A percentile compares a stretch with the other conserved stretches of the same genome.
These are phyloP conservation scores for Cyclina sinensis DNA, from an alignment of 1,140 invertebrate genomes.

Conservation along the genomic window DNA sequence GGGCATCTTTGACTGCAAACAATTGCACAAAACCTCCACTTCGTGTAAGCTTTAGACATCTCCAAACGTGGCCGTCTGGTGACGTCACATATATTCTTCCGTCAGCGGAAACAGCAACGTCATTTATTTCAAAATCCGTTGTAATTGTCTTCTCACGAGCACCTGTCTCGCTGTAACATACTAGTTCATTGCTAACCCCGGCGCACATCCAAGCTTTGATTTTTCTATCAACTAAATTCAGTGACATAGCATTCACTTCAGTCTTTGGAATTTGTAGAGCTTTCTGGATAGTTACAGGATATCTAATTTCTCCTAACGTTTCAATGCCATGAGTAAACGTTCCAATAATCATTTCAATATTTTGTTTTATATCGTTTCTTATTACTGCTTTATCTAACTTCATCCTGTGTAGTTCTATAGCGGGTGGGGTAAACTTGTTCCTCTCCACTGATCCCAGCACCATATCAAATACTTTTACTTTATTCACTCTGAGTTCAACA, in stretches of 20 bases:
- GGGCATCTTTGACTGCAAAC: constrained; percentile 19
- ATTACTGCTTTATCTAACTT: background rate
- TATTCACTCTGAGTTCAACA: background rate
- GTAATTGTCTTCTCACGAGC: background rate
- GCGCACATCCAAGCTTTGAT: background rate
- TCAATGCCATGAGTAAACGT: background rate
- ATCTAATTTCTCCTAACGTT: background rate
- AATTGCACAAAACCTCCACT: background rate
- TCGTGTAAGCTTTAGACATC: background rate
- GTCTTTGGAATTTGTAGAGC: background rate
- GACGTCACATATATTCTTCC: constrained; percentile 19
- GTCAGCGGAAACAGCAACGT: constrained; percentile 1
- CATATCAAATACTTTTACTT: constrained; percentile 52
- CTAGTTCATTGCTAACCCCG: background rate
- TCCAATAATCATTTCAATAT: constrained; percentile 9
- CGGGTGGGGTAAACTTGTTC: background rate
- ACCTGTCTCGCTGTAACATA: background rate
- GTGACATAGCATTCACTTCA: constrained; percentile 11
- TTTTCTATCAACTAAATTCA: background rate
- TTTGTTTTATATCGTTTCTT: background rate
- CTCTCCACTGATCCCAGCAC: constrained; percentile 4
- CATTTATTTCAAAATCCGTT: constrained; percentile 38
- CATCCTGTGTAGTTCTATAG: background rate
- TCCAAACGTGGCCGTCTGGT: background rate
- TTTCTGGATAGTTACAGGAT: background rate